phyloP scores from a whole-genome alignment of 2,113 vertebrate genomes.

The Geococcyx californianus region DNA sequence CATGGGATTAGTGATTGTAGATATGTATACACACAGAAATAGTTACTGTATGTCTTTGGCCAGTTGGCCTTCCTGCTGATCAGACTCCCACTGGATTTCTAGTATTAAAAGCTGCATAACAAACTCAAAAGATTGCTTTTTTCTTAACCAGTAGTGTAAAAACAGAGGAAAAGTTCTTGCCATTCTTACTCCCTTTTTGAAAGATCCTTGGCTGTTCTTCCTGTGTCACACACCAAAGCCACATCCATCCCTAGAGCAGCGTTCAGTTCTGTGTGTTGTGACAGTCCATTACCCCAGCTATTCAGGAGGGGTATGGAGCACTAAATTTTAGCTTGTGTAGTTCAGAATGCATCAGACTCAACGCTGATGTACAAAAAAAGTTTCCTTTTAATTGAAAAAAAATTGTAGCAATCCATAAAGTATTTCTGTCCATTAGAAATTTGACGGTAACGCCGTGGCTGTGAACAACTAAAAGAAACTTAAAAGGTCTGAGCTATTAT shows the following conservation, averaged over 20 bases:
- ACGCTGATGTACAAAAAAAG: neutral
- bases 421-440: neutral
- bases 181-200: neutral
- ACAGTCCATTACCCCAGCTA: neutral
- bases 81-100: neutral
- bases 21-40: neutral
- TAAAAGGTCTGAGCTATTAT: neutral
- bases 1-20: neutral
- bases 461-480: neutral
- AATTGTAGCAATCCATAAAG: neutral
- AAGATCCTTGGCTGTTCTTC: neutral
- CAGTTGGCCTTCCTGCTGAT: neutral
- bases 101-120: neutral
- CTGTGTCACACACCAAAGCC: neutral
- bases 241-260: neutral
- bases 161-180: neutral
- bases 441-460: neutral
- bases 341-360: neutral
- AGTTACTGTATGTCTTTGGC: neutral
- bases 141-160: neutral
- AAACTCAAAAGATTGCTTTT: neutral
- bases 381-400: neutral
- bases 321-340: neutral
- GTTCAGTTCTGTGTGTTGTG: neutral
- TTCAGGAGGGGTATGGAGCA: neutral